A percentile compares a stretch with the other conserved stretches of the same genome.
Conservation (phyloP, 2,888 invertebrate species). For the Matsumyia berberina region DNA sequence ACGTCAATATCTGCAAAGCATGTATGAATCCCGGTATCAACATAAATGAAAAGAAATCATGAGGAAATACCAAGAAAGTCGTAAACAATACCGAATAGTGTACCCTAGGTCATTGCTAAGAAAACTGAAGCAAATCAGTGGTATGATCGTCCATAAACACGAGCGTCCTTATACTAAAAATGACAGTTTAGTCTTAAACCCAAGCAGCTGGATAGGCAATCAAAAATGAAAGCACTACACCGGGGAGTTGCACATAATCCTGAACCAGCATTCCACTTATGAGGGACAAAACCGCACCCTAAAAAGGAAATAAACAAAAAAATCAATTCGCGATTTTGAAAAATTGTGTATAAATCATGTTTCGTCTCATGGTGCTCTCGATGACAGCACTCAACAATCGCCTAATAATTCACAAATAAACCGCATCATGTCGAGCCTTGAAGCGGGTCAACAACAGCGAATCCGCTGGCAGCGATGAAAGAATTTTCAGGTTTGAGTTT, state of each 20-base stretch:
- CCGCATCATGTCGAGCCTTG: not conserved
- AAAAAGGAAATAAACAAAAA: constrained; percentile 22
- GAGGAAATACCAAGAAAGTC: not conserved
- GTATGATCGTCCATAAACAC: too few species aligned
- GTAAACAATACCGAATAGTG: too few species aligned
- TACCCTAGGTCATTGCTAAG: too few species aligned
- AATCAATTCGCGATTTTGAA: constrained; percentile 29
- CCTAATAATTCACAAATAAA: constrained; percentile 34
- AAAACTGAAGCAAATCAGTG: too few species aligned
- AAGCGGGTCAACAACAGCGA: too few species aligned
- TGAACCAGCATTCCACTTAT: not conserved
- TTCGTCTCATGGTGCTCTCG: not conserved
- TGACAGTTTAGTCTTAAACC: not conserved
- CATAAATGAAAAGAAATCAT: not conserved
- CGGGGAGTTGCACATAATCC: not conserved
- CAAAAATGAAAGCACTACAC: not conserved
- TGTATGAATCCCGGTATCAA: too few species aligned
- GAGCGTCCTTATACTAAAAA: not conserved
- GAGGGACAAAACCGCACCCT: not conserved
- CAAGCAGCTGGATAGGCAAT: constrained; percentile 5
- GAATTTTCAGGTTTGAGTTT: not conserved
- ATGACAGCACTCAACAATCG: constrained; percentile 5
- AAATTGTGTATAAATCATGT: constrained; percentile 14
- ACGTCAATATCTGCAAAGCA: too few species aligned
- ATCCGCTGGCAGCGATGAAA: too few species aligned